Percentiles rank a stretch among this genome's conserved stretches.
Conservation (phyloP, 2,113 vertebrate genomes). For the Poecile atricapillus region DNA sequence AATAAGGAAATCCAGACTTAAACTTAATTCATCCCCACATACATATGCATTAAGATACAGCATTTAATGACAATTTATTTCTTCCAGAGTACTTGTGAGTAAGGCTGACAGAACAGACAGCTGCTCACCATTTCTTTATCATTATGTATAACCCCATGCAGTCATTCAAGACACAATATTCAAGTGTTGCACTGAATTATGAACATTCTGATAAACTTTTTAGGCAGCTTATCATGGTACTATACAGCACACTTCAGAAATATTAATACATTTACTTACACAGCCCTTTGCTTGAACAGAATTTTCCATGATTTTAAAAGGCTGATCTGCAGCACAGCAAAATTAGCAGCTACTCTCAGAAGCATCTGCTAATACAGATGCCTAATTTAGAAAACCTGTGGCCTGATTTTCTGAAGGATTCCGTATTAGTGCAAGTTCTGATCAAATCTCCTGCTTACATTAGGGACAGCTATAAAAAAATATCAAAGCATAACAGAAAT, state of each 20-base stretch:
- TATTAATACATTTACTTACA: not conserved
- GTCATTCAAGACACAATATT: not conserved
- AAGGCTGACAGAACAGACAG: not conserved
- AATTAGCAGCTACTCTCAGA: not conserved
- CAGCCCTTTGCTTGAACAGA: not conserved
- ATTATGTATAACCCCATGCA: not conserved
- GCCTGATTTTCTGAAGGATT: not conserved
- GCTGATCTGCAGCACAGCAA: not conserved
- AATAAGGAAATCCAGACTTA: slow-evolving; percentile 51
- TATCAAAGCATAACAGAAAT: not conserved
- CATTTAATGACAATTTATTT: slow-evolving; percentile 50
- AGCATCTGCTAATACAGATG: slow-evolving; percentile 8
- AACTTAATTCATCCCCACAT: slow-evolving; percentile 46
- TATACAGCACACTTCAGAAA: not conserved
- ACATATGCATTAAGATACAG: slow-evolving; percentile 22
- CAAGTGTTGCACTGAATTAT: not conserved
- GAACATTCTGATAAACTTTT: not conserved
- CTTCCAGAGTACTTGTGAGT: not conserved
- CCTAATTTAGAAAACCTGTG: not conserved
- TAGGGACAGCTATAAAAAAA: not conserved
- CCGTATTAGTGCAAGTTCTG: not conserved
- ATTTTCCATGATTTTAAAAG: not conserved
- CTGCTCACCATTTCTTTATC: slow-evolving; percentile 23
- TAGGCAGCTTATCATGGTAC: not conserved
- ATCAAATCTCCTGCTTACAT: not conserved